Evolutionary conservation across 1,140 invertebrate species (phyloP), one percentile per base, ranked within the genome.

Genomic region (Drosophila kikkawai): DNA sequence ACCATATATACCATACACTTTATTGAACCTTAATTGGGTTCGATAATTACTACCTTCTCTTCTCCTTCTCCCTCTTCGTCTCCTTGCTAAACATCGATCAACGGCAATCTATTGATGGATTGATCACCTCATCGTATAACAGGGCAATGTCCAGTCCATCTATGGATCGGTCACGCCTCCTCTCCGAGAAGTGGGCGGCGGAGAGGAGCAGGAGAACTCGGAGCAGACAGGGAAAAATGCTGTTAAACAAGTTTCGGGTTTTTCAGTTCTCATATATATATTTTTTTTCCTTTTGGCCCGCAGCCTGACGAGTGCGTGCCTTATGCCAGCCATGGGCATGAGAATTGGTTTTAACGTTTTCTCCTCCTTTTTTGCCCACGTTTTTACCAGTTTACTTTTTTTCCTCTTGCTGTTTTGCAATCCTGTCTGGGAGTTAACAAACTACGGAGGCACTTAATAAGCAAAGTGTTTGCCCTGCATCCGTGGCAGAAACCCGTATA

Each of bases 381-480:
- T 36, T 71, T 47, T 60, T 53, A 22, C 68, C 37, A 29, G 51
- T 70, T 70, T 65, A 50, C 60, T 8, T 5, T 36, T 47, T 44
- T 66, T 26, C 37, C 42, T 2, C 17, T 29, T n/a, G 34, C 44
- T 42, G 50, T 59, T 69, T 44, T 42, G 29, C 66, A 48, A 29
- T 59, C 59, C 39, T 47, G 67, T 77, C 73, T 82, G 66, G 70
- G 41, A 66, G 56, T 53, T 53, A 51, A 61, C 71, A 67, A 69
- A 81, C 61, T 85, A 64, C 60, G 36, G 74, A 70, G 76, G 75
- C 79, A 86, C 75, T 87, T 87, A 86, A 86, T 82, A 87, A 86
- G 79, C 64, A 76, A 63, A 70, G 53, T 73, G 69, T 73, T 73
- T 50, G 48, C 67, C 67, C 47, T 41, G 15, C 47, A 64, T 50